A percentile compares a stretch with the other conserved stretches of the same genome.
Conservation (phyloP, 2,797 vertebrate genomes). For the Okamejei kenojei region DNA sequence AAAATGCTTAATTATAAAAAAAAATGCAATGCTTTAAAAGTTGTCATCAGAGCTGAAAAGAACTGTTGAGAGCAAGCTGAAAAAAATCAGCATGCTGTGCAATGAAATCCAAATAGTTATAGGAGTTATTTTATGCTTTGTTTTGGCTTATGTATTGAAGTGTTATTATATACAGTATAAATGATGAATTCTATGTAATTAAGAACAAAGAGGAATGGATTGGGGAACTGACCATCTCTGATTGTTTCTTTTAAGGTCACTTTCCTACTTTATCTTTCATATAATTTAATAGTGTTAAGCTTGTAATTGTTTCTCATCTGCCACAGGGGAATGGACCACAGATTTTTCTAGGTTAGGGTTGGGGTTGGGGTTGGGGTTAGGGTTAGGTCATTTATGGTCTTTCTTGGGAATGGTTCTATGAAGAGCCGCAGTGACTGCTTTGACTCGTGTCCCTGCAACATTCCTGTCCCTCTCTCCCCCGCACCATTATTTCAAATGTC, state of each 20-base stretch:
- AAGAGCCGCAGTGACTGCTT: not conserved
- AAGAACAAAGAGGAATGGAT: not conserved
- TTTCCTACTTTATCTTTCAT: not conserved
- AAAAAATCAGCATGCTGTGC: not conserved
- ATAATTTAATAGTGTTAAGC: not conserved
- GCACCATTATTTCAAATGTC: not conserved
- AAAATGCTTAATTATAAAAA: slow-evolving; percentile 29
- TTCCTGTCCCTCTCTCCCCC: not conserved
- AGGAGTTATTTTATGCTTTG: not conserved
- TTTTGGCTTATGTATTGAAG: not conserved
- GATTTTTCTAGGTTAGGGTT: not conserved
- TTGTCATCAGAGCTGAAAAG: not conserved
- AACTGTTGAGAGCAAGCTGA: slow-evolving; percentile 13
- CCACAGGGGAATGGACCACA: not conserved
- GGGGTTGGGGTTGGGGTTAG: too few relatives aligned
- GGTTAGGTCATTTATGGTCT: too few relatives aligned
- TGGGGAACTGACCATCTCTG: not conserved
- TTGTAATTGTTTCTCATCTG: not conserved
- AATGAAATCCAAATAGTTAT: slow-evolving; percentile 15
- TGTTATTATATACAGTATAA: not conserved
- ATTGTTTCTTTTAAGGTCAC: not conserved
- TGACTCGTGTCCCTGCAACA: too few relatives aligned
- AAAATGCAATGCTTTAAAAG: slow-evolving; percentile 17
- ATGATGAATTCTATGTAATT: slow-evolving; percentile 12
- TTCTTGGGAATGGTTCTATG: not conserved